Percentiles rank a stretch among this genome's conserved stretches.
Evolutionary conservation across 2,888 invertebrate species (phyloP).

Genomic region (Ophion obscuratus): DNA sequence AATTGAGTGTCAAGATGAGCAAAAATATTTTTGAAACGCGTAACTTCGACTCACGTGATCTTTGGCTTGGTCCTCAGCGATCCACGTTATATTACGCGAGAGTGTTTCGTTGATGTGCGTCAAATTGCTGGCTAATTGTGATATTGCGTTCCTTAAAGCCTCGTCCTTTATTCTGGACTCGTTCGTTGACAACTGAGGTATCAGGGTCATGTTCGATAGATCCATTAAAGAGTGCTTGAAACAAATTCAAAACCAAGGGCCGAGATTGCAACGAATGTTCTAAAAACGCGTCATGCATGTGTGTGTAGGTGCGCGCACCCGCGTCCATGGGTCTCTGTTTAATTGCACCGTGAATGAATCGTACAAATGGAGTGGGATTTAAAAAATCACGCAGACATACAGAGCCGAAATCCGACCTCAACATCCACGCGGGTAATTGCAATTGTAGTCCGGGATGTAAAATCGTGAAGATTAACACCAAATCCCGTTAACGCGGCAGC

Average conservation of each 20-base stretch:
- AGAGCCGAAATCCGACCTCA: too few species aligned
- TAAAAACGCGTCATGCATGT: not conserved
- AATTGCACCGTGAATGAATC: too few species aligned
- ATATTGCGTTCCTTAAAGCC: slow-evolving; percentile 80
- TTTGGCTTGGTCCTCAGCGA: slow-evolving; percentile 82
- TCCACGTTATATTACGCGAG: slow-evolving; percentile 82
- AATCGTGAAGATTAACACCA: not conserved
- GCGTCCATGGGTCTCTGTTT: too few species aligned
- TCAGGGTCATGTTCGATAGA: slow-evolving; percentile 78
- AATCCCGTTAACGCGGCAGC: too few species aligned
- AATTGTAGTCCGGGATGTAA: not conserved
- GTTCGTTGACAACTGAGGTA: slow-evolving; percentile 76
- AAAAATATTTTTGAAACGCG: not conserved
- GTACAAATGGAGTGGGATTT: too few species aligned
- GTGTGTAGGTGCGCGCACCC: too few species aligned
- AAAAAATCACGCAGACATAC: too few species aligned
- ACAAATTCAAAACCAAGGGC: slow-evolving; percentile 15
- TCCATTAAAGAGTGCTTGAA: slow-evolving; percentile 77
- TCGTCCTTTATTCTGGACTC: slow-evolving; percentile 82
- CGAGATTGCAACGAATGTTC: not conserved
- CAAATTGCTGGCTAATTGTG: slow-evolving; percentile 81
- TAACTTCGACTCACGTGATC: slow-evolving; percentile 82
- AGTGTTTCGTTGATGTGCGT: slow-evolving; percentile 83
- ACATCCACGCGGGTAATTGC: not conserved
- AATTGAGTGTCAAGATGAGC: not conserved